Evolutionary conservation across 2,888 invertebrate species (phyloP), one percentile per base, ranked within the genome.

Genomic region (Drosophila cognata): DNA sequence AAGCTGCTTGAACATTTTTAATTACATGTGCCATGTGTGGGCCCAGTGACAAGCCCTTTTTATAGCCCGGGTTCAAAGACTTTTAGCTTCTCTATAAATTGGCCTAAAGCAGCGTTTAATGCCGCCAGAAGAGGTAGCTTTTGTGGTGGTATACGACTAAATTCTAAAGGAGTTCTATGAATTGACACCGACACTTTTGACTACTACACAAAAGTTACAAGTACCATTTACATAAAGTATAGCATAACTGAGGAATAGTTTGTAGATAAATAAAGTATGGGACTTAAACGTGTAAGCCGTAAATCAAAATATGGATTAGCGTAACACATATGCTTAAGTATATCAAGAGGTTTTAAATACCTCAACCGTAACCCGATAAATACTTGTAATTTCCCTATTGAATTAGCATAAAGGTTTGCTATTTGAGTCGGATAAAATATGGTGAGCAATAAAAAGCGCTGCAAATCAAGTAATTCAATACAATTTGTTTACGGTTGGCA

Each of bases 61-160:
- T 70, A 73, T 68, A 57, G 79, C 55, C 21, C 48, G 16, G 56
- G 63, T 67, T 76, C 36, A 59, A 35, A 59, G 66, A 35, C 74
- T 36, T 21, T n/a, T 38, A 52, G 71, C 70, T 60, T 52, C 73
- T 71, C 71, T 50, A 82, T 85, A 82, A 85, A 85, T 78, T 74
- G 68, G 11, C 57, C 53, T 31, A n/a, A 46, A 77, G 74, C 71
- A 60, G 68, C 81, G 51, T 67, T 70, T 43, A 65, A 69, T 79
- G 81, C 75, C 70, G 63, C 59, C 48, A 56, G n/a, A 52, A 57
- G 33, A 48, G 59, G 36, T 50, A 38, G 25, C 16, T 66, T 75
- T 58, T 55, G 51, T 38, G 53, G 28, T 35, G 59, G 36, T 11
- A 66, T 33, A 28, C 53, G 38, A 28, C 18, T 7, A 18, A 58